Base-by-base conservation (phyloP, 1,140 invertebrate species). In the Orius insidiosus region DNA sequence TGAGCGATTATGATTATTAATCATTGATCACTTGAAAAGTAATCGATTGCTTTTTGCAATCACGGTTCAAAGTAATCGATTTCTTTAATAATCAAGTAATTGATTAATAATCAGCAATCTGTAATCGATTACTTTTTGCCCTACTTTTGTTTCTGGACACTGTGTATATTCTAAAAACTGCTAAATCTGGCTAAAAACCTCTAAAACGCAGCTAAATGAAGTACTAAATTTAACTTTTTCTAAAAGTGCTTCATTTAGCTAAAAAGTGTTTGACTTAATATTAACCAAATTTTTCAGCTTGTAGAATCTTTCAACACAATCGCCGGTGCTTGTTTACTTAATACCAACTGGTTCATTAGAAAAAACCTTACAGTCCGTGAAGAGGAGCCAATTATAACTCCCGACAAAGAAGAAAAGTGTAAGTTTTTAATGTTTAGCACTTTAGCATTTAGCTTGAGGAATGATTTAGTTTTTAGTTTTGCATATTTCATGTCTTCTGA, bases 361-460 rank as follows among this genome's bases (percentile, higher is more conserved):
- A 69, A 86, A 53, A 92, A 88, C 62, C 68, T 89, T 43, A 83
- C 86, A 49, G 88, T 94, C 1, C 75, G 80, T 53, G 80, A 85
- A 57, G 80, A 83, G 48, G 74, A 74, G 5, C 62, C 71, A 18
- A 45, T 52, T 15, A 47, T 42, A 8, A 45, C 33, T 24, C 50
- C 41, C 30, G 52, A 55, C 38, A 55, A 50, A 39, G 45, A 49
- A n/a, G 55, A 56, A 30, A 56, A 55, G 45, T 53, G 55, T 56
- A 50, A 47, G 51, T 51, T 15, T 13, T 11, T n/a, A n/a, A 40
- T 30, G 5, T 41, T 41, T 14, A 5, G 16, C 10, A 24, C 7
- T 24, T 24, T 36, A 4, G 3, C 35, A 36, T 11, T 15, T 18
- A 36, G 14, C 14, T 4, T 36, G n/a, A 11, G 16, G 16, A 14